phyloP scores from a whole-genome alignment of 1,140 invertebrate genomes.

The Neodiprion lecontei region DNA sequence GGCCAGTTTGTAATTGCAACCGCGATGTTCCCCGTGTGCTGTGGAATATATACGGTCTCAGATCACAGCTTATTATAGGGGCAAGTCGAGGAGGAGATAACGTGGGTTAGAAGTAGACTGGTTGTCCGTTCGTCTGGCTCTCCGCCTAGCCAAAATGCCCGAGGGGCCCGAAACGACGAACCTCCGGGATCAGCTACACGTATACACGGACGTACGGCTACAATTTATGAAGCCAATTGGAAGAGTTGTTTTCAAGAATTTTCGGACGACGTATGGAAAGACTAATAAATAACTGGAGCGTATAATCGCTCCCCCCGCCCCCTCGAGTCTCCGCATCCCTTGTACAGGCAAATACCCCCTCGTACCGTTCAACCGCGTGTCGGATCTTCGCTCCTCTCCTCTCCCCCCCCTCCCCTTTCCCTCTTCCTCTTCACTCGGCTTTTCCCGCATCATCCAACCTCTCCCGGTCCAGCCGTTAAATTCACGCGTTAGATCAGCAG shows the following conservation, averaged over 20 bases:
- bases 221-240: slow-evolving; percentile 43
- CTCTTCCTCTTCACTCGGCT: too few species aligned
- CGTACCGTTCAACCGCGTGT: too few species aligned
- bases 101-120: slow-evolving; percentile 44
- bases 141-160: not conserved
- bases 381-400: too few species aligned
- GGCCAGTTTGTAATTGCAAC: slow-evolving; percentile 64
- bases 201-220: not conserved
- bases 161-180: slow-evolving; percentile 16
- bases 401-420: too few species aligned
- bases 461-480: too few species aligned
- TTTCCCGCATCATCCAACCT: too few species aligned
- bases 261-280: slow-evolving; percentile 22
- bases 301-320: not conserved
- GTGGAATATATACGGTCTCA: slow-evolving; percentile 53
- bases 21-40: slow-evolving; percentile 31
- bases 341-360: too few species aligned
- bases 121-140: slow-evolving; percentile 29
- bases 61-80: slow-evolving; percentile 60
- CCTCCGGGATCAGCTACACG: not conserved
- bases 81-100: slow-evolving; percentile 51
- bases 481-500: too few species aligned
- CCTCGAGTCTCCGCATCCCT: too few species aligned
- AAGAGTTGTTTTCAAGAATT: slow-evolving; percentile 33
- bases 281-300: slow-evolving; percentile 1